Conservation (phyloP, 2,888 invertebrate genomes). For the Drosophila maculinotata region DNA sequence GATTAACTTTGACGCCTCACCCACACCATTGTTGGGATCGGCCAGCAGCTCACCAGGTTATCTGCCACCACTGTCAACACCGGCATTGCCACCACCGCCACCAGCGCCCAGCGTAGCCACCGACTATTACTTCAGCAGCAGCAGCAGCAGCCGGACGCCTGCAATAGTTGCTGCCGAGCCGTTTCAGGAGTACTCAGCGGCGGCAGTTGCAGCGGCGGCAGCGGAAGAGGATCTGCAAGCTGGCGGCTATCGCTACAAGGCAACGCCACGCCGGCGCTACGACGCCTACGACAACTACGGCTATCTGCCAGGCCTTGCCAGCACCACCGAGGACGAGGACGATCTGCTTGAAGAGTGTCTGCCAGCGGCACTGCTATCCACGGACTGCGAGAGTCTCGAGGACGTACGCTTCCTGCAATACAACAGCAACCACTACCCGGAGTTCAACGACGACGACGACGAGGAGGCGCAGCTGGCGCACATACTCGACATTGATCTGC, state of each 20-base stretch:
- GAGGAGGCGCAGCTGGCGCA: constrained; percentile 75
- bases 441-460: constrained; percentile 66
- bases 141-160: constrained; percentile 36
- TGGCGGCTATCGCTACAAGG: constrained; percentile 74
- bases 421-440: constrained; percentile 54
- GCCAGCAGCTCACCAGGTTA: constrained; percentile 67
- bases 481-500: constrained; percentile 70
- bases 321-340: constrained; percentile 71
- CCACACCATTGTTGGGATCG: constrained; percentile 76
- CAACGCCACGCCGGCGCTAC: constrained; percentile 70
- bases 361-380: constrained; percentile 67
- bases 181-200: constrained; percentile 42
- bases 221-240: constrained; percentile 72
- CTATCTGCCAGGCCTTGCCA: constrained; percentile 70
- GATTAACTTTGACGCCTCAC: constrained; percentile 77
- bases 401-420: constrained; percentile 65
- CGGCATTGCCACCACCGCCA: constrained; percentile 71
- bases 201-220: constrained; percentile 49
- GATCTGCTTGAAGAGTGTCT: constrained; percentile 68
- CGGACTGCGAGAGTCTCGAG: constrained; percentile 73
- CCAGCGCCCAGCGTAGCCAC: constrained; percentile 74
- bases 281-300: constrained; percentile 77
- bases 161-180: constrained; percentile 30
- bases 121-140: constrained; percentile 65
- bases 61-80: constrained; percentile 55